Evolutionary conservation across 2,797 vertebrate species (phyloP).

Genomic region (Hapalemur alaotrensis): DNA sequence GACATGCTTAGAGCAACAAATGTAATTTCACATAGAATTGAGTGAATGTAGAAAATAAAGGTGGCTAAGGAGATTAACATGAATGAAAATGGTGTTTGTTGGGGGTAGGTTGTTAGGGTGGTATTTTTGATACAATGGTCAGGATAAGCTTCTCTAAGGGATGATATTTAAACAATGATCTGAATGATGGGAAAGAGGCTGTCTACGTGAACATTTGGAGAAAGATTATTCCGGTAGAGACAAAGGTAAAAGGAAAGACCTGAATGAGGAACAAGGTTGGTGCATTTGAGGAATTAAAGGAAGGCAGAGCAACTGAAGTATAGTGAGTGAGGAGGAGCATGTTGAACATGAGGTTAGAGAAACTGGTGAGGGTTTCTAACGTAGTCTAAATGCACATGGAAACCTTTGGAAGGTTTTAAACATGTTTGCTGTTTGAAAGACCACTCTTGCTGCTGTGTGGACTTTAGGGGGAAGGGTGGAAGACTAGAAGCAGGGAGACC

Average conservation of each 20-base stretch:
- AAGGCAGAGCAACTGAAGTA: not conserved
- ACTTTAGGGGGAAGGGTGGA: not conserved
- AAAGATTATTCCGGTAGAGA: not conserved
- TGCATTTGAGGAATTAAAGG: not conserved
- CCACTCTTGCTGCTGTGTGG: not conserved
- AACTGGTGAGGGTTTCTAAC: not conserved
- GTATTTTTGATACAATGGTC: not conserved
- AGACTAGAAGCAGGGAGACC: not conserved
- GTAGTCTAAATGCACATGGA: not conserved
- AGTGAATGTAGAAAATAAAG: not conserved
- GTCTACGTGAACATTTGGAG: not conserved
- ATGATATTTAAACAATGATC: not conserved
- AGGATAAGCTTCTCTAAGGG: not conserved
- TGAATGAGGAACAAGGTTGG: not conserved
- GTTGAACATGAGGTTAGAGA: not conserved
- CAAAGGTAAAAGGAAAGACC: not conserved
- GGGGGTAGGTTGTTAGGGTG: not conserved
- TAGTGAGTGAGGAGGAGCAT: not conserved
- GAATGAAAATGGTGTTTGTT: not conserved
- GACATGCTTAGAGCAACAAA: not conserved
- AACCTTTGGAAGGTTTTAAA: not conserved
- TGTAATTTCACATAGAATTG: not conserved
- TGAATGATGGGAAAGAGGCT: not conserved
- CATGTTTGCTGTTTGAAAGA: conserved; percentile 6
- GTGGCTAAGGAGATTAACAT: not conserved